These are phyloP conservation scores for Python bivittatus DNA, from an alignment of 2,113 vertebrate genomes.

Conservation along the genomic window DNA sequence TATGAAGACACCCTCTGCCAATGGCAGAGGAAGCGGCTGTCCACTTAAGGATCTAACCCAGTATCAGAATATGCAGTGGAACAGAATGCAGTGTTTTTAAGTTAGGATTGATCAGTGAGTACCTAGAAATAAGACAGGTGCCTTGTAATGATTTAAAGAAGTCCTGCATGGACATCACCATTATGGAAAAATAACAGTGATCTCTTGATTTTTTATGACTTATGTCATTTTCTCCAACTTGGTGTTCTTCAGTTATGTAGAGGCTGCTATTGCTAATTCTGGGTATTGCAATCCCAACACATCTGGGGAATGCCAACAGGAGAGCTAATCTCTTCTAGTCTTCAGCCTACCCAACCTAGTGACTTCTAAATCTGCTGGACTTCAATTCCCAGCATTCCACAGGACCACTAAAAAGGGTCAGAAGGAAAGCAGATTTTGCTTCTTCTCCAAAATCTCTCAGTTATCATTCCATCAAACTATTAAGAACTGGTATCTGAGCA, in stretches of 20 bases:
- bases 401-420: not conserved
- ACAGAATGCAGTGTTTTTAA: not conserved
- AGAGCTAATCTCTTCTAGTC: too few relatives aligned
- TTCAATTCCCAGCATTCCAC: not conserved
- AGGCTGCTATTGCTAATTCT: not conserved
- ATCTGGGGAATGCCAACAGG: too few relatives aligned
- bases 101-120: not conserved
- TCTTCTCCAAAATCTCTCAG: too few relatives aligned
- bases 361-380: too few relatives aligned
- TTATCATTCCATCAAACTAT: not conserved
- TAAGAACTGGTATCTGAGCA: not conserved
- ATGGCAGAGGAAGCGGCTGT: not conserved
- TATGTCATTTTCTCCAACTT: not conserved
- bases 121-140: not conserved
- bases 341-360: too few relatives aligned
- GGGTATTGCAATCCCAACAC: not conserved
- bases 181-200: not conserved
- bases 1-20: not conserved
- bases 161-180: not conserved
- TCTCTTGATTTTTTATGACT: not conserved
- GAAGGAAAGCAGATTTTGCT: too few relatives aligned
- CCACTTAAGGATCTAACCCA: not conserved
- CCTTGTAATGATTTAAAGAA: not conserved
- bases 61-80: not conserved
- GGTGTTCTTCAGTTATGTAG: not conserved